phyloP scores from a whole-genome alignment of 1,140 invertebrate species.

The Cataglyphis hispanica region DNA sequence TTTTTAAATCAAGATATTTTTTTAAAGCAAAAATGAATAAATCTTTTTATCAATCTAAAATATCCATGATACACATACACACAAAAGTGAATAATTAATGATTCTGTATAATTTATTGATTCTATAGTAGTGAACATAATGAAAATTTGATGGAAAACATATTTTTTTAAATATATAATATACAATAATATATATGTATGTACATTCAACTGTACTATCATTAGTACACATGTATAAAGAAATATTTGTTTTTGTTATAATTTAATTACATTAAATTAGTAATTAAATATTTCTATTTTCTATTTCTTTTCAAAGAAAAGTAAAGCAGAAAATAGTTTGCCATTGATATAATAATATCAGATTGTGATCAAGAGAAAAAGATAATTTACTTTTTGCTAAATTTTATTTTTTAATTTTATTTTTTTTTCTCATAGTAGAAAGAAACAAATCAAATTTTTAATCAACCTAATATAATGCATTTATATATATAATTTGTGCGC shows the following conservation, averaged over 20 bases:
- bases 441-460: neutral
- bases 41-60: slow-evolving; percentile 25
- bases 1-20: neutral
- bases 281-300: neutral
- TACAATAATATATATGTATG: too few species aligned
- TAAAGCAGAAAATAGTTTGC: slow-evolving; percentile 27
- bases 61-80: neutral
- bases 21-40: neutral
- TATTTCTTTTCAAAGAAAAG: slow-evolving; percentile 1
- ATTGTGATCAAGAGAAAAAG: neutral
- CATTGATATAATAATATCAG: slow-evolving; percentile 9
- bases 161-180: too few species aligned
- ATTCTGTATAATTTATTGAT: neutral
- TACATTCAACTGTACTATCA: too few species aligned
- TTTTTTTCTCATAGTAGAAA: neutral
- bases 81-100: slow-evolving; percentile 13
- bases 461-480: slow-evolving; percentile 15
- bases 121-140: slow-evolving; percentile 4
- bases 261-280: neutral
- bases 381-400: neutral
- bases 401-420: neutral
- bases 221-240: too few species aligned
- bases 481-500: neutral
- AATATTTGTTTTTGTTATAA: neutral
- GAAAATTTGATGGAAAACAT: slow-evolving; percentile 6